Conservation (phyloP, 2,888 invertebrate species). For the Trissolcus japonicus region DNA sequence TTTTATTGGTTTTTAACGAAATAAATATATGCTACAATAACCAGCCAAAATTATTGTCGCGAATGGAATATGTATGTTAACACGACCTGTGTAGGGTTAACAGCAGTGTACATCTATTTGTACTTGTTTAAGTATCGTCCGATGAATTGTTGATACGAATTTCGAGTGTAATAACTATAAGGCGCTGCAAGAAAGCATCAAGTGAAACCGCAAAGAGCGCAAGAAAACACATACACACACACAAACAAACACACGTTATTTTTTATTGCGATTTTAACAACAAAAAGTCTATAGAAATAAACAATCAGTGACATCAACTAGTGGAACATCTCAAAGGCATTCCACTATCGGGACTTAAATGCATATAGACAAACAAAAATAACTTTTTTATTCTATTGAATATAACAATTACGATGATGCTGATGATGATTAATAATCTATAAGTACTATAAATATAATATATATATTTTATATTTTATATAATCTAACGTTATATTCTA, state of each 20-base stretch:
- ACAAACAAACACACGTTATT: slow-evolving; percentile 59
- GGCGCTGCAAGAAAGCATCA: slow-evolving; percentile 2
- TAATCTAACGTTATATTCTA: slow-evolving; percentile 71
- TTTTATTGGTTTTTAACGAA: no score
- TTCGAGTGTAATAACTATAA: slow-evolving; percentile 42
- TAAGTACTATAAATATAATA: slow-evolving; percentile 65
- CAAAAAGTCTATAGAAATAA: slow-evolving; percentile 68
- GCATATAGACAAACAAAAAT: slow-evolving; percentile 68
- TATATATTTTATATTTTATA: slow-evolving; percentile 72
- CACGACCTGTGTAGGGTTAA: slow-evolving; percentile 47
- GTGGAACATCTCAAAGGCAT: slow-evolving; percentile 74
- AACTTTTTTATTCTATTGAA: slow-evolving; percentile 66
- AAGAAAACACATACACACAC: slow-evolving; percentile 55
- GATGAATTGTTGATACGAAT: slow-evolving; percentile 50
- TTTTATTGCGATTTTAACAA: slow-evolving; percentile 67
- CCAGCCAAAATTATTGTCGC: neutral
- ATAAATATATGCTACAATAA: neutral
- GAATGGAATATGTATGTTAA: slow-evolving; percentile 10
- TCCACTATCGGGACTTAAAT: slow-evolving; percentile 75
- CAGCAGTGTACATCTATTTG: slow-evolving; percentile 24
- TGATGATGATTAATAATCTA: slow-evolving; percentile 63
- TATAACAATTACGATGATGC: slow-evolving; percentile 57
- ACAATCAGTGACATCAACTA: slow-evolving; percentile 68
- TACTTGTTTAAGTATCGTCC: slow-evolving; percentile 22
- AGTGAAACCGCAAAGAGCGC: slow-evolving; percentile 66